phyloP scores from a whole-genome alignment of 1,140 invertebrate species.

The Acyrthosiphon pisum region DNA sequence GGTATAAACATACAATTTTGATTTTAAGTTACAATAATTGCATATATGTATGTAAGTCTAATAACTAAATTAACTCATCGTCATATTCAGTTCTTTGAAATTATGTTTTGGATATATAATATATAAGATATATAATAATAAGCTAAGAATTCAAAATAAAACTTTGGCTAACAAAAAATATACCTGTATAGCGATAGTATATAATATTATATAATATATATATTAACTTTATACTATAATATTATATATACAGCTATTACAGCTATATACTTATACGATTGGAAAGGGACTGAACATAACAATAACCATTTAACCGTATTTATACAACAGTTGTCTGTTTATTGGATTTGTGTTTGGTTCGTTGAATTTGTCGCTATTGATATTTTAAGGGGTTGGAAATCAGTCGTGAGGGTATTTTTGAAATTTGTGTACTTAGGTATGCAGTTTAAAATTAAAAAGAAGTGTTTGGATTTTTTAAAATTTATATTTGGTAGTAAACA shows the following conservation, averaged over 20 bases:
- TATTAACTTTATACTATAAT: not conserved
- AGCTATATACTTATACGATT: not conserved
- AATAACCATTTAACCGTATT: conserved; percentile 10
- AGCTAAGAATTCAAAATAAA: not conserved
- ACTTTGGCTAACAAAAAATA: not conserved
- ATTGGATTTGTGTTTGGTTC: conserved; percentile 22
- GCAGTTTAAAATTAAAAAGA: not conserved
- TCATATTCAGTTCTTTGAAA: not conserved
- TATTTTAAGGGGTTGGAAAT: conserved; percentile 13
- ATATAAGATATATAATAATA: not conserved
- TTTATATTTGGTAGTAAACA: not conserved
- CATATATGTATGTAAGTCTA: too few species aligned
- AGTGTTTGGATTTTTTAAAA: not conserved
- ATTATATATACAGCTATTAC: not conserved
- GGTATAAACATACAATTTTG: too few species aligned
- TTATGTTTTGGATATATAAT: not conserved
- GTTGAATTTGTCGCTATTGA: conserved; percentile 7
- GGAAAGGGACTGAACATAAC: not conserved
- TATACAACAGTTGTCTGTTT: conserved; percentile 16
- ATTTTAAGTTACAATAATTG: too few species aligned
- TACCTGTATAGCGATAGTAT: not conserved
- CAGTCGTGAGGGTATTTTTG: not conserved
- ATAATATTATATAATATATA: too few species aligned
- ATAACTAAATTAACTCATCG: too few species aligned
- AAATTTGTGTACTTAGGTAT: not conserved